Percentiles rank a stretch among this genome's conserved stretches.
Conservation (phyloP, 2,113 vertebrate species). For the Tretioscincus oriximinensis region DNA sequence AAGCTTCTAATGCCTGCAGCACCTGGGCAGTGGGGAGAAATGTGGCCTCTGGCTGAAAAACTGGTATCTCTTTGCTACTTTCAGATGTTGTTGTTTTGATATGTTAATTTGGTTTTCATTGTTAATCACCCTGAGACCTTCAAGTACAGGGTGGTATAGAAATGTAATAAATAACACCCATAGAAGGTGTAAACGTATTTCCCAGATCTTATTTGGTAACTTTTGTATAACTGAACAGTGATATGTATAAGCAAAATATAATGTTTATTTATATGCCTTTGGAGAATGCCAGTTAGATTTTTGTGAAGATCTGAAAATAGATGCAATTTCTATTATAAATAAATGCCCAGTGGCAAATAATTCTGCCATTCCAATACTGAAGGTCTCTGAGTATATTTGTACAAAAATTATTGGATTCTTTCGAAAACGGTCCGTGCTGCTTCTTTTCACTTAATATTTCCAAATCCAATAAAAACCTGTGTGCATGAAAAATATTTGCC, state of each 20-base stretch:
- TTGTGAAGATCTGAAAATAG: background rate
- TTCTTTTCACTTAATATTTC: background rate
- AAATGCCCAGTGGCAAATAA: background rate
- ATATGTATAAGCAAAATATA: background rate
- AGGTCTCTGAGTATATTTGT: background rate
- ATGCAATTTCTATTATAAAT: conserved; percentile 6
- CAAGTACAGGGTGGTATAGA: too few species aligned
- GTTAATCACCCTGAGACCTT: too few species aligned
- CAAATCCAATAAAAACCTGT: background rate
- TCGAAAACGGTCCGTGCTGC: background rate
- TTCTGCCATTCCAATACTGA: background rate
- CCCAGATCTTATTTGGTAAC: too few species aligned
- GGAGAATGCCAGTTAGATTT: background rate
- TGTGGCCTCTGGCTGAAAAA: too few species aligned
- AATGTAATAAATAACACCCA: too few species aligned
- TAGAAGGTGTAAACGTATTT: too few species aligned
- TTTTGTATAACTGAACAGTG: too few species aligned
- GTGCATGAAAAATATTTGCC: background rate
- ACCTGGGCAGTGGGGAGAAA: too few species aligned
- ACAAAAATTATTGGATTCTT: background rate
- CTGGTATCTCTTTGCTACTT: too few species aligned
- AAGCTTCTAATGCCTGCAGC: too few species aligned
- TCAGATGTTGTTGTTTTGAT: too few species aligned
- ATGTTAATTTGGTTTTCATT: too few species aligned
- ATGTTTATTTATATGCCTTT: background rate